These are phyloP conservation scores for Eilema caniola DNA, from an alignment of 2,888 invertebrate genomes.

Conservation along the genomic window DNA sequence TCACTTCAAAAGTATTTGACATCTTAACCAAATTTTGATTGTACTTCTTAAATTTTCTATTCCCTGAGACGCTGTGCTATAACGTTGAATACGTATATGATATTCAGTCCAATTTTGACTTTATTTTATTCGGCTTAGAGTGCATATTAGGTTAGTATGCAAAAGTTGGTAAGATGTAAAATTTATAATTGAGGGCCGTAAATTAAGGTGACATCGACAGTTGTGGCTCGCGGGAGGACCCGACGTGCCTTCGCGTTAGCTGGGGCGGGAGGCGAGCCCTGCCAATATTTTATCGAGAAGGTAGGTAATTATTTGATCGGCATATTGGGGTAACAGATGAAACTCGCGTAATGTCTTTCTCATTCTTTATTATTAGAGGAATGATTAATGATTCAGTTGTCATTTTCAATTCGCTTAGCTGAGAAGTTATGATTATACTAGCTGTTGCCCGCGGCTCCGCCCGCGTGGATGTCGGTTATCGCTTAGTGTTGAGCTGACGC, in stretches of 20 bases:
- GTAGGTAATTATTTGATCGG: constrained; percentile 85
- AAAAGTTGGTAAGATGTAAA: constrained; percentile 67
- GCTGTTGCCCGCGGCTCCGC: no score
- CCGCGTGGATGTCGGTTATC: no score
- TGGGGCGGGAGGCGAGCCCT: constrained; percentile 68
- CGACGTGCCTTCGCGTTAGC: constrained; percentile 46
- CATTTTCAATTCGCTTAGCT: constrained; percentile 32
- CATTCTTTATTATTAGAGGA: constrained; percentile 63
- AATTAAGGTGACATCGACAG: constrained; percentile 88
- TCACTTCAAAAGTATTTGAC: constrained; percentile 32
- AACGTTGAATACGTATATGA: constrained; percentile 20
- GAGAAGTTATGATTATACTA: constrained; percentile 1
- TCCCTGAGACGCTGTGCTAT: constrained; percentile 39
- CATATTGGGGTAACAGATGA: constrained; percentile 70
- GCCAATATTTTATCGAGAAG: constrained; percentile 84
- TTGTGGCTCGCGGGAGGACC: constrained; percentile 76
- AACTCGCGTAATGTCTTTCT: constrained; percentile 65
- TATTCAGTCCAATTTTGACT: constrained; percentile 24
- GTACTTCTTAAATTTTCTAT: constrained; percentile 48
- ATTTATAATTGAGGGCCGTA: constrained; percentile 87
- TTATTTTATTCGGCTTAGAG: constrained; percentile 39
- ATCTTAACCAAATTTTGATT: constrained; percentile 41
- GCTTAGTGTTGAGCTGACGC: no score
- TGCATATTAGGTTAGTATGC: constrained; percentile 34
- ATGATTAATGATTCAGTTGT: constrained; percentile 64